A percentile compares a stretch with the other conserved stretches of the same genome.
These are phyloP conservation scores for Chaetops frenatus DNA, from an alignment of 2,113 vertebrate species.

Conservation along the genomic window DNA sequence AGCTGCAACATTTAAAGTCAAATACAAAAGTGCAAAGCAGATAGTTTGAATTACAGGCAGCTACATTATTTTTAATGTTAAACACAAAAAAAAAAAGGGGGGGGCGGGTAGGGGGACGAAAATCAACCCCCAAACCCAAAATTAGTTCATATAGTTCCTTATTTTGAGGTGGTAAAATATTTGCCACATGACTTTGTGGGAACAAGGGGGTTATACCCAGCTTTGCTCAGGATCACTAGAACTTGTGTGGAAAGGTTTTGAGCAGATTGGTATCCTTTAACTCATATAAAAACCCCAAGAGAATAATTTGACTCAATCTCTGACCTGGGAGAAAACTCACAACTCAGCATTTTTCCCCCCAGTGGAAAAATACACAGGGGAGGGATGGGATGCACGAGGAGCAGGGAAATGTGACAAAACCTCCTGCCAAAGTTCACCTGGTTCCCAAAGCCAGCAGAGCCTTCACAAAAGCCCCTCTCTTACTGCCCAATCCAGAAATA, in stretches of 20 bases:
- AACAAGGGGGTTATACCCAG: neutral
- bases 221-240: neutral
- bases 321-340: neutral
- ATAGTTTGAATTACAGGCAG: neutral
- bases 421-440: neutral
- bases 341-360: rapidly evolving
- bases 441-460: neutral
- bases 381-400: neutral
- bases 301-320: neutral
- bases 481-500: neutral
- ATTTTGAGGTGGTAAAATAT: neutral
- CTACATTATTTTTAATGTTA: neutral
- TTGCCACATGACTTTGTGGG: neutral
- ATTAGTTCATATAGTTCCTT: neutral
- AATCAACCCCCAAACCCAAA: neutral
- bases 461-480: neutral
- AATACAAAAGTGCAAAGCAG: neutral
- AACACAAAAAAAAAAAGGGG: neutral
- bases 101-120: rapidly evolving
- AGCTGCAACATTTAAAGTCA: neutral
- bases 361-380: neutral
- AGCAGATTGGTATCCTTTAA: neutral
- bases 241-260: neutral
- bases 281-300: neutral
- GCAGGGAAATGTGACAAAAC: neutral